Evolutionary conservation across 2,113 vertebrate genomes (phyloP), one percentile per base, ranked within the genome.

Genomic region (Muscicapa adusta): DNA sequence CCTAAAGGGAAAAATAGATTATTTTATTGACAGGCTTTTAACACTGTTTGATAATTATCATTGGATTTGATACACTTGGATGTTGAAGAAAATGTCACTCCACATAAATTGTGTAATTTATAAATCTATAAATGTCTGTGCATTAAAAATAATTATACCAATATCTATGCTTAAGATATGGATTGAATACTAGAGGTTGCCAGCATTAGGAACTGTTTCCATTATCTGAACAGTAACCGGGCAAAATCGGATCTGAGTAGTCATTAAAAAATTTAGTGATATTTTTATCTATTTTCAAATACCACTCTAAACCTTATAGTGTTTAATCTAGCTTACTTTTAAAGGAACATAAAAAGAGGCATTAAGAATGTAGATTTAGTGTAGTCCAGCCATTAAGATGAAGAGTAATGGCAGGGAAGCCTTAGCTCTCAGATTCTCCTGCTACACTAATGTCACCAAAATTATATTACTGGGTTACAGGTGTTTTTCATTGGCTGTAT

Each of bases 261-360:
- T 85, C 90, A 78, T 94, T 83, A 33, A 83, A 90, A 93, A 85
- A 77, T 83, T 31, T 71, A 94, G 51, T 77, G 63, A 60, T 89
- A 43, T 88, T 97, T 96, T 96, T 85, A 96, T 90, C 85, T 86
- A 18, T 94, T 96, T 96, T 95, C 94, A 91, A 90, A 93, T 91
- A 86, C 60, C 43, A 81, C 75, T 90, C 82, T 88, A 88, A 94
- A 83, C 42, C 88, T 91, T 77, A 91, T 71, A 74, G 72, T 81
- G 63, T 77, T 95, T 90, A 63, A 96, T 93, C 60, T 91, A 86
- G 72, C 51, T 93, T 90, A 57, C 82, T 93, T 93, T 86, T 97
- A 94, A 88, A 86, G 63, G n/a, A 86, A 86, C 82, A 88, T 96
- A 74, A 96, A 95, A 95, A 80, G 68, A 50, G 51, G 28, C 65